Base-by-base conservation (phyloP, 2,888 invertebrate genomes). In the Rhimphoctona megacephalus region DNA sequence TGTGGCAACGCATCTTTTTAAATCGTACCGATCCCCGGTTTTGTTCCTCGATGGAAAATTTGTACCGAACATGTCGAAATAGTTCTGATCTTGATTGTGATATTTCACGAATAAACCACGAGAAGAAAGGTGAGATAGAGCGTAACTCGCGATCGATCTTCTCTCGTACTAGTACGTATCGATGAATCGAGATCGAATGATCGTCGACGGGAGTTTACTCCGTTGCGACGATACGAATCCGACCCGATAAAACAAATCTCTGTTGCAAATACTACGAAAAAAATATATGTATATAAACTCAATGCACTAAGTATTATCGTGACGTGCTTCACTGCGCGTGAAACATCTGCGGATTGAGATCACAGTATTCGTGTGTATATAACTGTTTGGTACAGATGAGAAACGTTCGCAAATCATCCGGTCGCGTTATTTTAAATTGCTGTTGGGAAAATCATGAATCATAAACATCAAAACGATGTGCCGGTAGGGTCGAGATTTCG, bases 241-340 rank as follows among this genome's bases (percentile, higher is more conserved):
- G 83, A 83, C 86, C 77, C 72, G 57, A 72, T 81, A 77, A 78
- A 81, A 80, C 73, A 86, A 86, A 81, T 4, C 72, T 66, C 52
- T 36, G 78, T 54, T 84, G 69, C 78, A 78, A 49, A 74, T 64
- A 49, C 46, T 67, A 17, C 8, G 8, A 36, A 46, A 5, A 33
- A 49, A 39, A 46, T 72, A 36, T 61, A n/a, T 33, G n/a, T 57
- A 57, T 61, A 33, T 46, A 46, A 1, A 67, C 25, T 33, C 30
- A 19, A 25, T 30, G 43, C 22, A 61, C 73, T 22, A 39, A 52
- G 70, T 76, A 77, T 87, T 82, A 84, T 85, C 87, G 84, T 64
- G 82, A 85, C 76, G 76, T 82, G 79, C 82, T 86, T 86, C 78
- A 74, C 86, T 80, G 82, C 87, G 87, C 87, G 87, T 87, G 81